phyloP scores from a whole-genome alignment of 2,797 vertebrate genomes.

The Coracias cyanogaster region DNA sequence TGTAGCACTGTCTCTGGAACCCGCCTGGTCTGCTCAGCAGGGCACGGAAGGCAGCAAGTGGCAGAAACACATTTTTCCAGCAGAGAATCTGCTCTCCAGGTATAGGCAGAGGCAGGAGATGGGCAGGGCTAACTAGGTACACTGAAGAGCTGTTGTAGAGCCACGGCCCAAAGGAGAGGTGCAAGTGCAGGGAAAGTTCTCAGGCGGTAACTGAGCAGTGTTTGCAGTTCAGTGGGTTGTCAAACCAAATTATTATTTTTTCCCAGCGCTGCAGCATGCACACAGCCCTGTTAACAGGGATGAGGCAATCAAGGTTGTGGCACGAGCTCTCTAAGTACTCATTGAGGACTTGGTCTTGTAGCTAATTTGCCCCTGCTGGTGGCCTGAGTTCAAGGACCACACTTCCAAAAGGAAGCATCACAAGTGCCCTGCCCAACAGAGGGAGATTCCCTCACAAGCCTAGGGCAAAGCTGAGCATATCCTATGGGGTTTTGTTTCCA shows the following conservation, averaged over 20 bases:
- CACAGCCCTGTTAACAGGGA: not conserved
- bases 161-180: not conserved
- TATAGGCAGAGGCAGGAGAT: not conserved
- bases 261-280: not conserved
- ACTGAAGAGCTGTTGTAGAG: not conserved
- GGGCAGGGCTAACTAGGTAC: not conserved
- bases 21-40: not conserved
- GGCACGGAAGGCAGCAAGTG: not conserved
- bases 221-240: not conserved
- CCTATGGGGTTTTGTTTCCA: not conserved
- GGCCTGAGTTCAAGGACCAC: not conserved
- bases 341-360: not conserved
- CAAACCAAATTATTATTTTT: not conserved
- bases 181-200: not conserved
- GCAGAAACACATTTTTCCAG: not conserved
- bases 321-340: accelerated
- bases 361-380: not conserved
- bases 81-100: not conserved
- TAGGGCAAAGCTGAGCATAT: not conserved
- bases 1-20: not conserved
- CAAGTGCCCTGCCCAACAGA: not conserved
- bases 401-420: not conserved
- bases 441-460: not conserved
- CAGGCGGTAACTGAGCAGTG: not conserved
- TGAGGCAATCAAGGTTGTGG: not conserved